phyloP scores from a whole-genome alignment of 2,888 invertebrate genomes.

The Halictus quadricinctus region DNA sequence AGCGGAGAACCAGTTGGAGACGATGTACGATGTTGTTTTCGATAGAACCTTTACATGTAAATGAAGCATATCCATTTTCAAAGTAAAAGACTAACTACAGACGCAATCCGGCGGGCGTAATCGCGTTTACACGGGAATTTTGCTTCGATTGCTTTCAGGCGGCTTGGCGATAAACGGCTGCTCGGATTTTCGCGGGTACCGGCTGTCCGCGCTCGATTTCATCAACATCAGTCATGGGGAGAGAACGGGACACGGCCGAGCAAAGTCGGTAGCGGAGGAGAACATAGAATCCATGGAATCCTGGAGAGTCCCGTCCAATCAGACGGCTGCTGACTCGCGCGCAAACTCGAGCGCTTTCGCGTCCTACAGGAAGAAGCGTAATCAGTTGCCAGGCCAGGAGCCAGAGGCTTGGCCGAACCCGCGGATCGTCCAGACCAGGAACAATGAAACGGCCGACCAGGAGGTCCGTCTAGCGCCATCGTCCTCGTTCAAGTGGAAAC shows the following conservation, averaged over 20 bases:
- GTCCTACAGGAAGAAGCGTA: slow-evolving; percentile 60
- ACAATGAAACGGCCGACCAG: slow-evolving; percentile 34
- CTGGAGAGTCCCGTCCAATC: slow-evolving; percentile 37
- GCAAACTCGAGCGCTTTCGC: slow-evolving; percentile 65
- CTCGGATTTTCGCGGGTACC: slow-evolving; percentile 83
- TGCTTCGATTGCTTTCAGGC: slow-evolving; percentile 79
- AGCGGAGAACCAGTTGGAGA: slow-evolving; percentile 84
- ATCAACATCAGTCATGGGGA: slow-evolving; percentile 86
- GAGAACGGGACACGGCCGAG: slow-evolving; percentile 74
- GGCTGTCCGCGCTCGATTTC: slow-evolving; percentile 83
- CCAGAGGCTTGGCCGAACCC: slow-evolving; percentile 26
- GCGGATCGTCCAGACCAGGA: slow-evolving; percentile 58
- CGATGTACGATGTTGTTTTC: slow-evolving; percentile 91
- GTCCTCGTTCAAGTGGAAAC: slow-evolving; percentile 31
- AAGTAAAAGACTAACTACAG: neutral
- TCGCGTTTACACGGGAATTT: neutral
- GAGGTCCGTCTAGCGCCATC: slow-evolving; percentile 22
- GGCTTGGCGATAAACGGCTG: slow-evolving; percentile 84
- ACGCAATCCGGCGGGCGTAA: neutral
- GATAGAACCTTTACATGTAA: slow-evolving; percentile 87
- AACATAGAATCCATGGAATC: slow-evolving; percentile 28
- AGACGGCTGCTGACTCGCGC: slow-evolving; percentile 49
- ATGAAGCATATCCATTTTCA: slow-evolving; percentile 1
- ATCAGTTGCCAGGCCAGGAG: slow-evolving; percentile 34
- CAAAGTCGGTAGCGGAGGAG: slow-evolving; percentile 6